Percentiles rank a stretch among this genome's conserved stretches.
These are phyloP conservation scores for Esox masquinongy DNA, from an alignment of 2,797 vertebrate species.

Conservation along the genomic window DNA sequence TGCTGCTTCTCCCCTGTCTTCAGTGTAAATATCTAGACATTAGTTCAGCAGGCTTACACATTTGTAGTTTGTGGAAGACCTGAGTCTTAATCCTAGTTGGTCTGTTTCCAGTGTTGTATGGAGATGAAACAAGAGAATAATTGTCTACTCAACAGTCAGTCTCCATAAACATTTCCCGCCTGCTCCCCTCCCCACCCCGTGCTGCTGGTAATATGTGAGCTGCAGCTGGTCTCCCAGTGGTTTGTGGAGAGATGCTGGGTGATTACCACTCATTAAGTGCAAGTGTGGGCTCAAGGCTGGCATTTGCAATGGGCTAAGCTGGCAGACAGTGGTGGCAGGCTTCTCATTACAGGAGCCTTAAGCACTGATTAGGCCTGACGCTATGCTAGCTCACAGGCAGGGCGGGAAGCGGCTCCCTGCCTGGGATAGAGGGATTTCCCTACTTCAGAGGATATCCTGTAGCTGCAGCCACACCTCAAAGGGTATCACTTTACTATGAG, in stretches of 20 bases:
- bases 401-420: constrained; percentile 55
- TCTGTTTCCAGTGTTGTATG: constrained; percentile 26
- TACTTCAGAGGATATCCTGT: constrained; percentile 79
- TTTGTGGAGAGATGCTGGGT: constrained; percentile 70
- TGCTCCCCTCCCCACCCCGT: constrained; percentile 22
- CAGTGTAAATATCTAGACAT: background rate
- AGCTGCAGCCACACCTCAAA: constrained; percentile 70
- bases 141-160: constrained; percentile 34
- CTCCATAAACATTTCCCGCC: constrained; percentile 56
- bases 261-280: constrained; percentile 76
- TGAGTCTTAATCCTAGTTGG: constrained; percentile 5
- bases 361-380: constrained; percentile 72
- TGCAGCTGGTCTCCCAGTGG: constrained; percentile 59
- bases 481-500: constrained; percentile 70
- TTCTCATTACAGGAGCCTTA: constrained; percentile 71
- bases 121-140: constrained; percentile 54
- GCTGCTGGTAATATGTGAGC: constrained; percentile 59
- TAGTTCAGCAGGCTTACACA: background rate
- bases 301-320: constrained; percentile 45
- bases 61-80: background rate
- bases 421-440: constrained; percentile 75
- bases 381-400: constrained; percentile 41
- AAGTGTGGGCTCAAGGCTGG: constrained; percentile 62
- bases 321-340: constrained; percentile 69
- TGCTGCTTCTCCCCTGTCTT: background rate